Percentiles rank a stretch among this genome's conserved stretches.
Conservation (phyloP, 2,797 vertebrate species). For the Xerus rutilus region DNA sequence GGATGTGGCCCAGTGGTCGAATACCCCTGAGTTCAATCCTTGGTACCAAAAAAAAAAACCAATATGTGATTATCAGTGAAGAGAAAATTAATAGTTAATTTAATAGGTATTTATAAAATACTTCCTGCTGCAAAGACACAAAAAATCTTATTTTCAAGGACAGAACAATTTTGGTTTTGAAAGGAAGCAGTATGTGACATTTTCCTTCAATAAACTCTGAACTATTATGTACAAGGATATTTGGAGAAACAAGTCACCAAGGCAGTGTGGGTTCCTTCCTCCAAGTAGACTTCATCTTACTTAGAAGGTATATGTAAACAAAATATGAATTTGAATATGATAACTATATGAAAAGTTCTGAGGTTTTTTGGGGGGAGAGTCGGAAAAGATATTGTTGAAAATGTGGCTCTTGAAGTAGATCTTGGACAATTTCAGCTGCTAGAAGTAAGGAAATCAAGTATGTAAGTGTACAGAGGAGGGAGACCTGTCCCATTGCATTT, state of each 20-base stretch:
- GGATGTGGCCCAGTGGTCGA: too few relatives aligned
- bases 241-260: background rate
- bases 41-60: too few relatives aligned
- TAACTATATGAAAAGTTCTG: background rate
- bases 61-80: constrained; percentile 1
- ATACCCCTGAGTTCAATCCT: too few relatives aligned
- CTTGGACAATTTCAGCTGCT: background rate
- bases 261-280: background rate
- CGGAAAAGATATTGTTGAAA: constrained; percentile 12
- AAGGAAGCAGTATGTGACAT: background rate
- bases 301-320: background rate
- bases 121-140: constrained; percentile 30
- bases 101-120: background rate
- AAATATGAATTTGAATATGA: background rate
- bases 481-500: background rate
- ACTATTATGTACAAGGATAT: background rate
- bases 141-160: constrained; percentile 18
- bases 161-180: constrained; percentile 42
- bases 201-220: constrained; percentile 31
- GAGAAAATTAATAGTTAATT: background rate
- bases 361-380: background rate
- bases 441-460: background rate
- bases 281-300: background rate
- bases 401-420: background rate
- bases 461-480: background rate